Conservation (phyloP, 1,140 invertebrate genomes). For the Gryllus bimaculatus region DNA sequence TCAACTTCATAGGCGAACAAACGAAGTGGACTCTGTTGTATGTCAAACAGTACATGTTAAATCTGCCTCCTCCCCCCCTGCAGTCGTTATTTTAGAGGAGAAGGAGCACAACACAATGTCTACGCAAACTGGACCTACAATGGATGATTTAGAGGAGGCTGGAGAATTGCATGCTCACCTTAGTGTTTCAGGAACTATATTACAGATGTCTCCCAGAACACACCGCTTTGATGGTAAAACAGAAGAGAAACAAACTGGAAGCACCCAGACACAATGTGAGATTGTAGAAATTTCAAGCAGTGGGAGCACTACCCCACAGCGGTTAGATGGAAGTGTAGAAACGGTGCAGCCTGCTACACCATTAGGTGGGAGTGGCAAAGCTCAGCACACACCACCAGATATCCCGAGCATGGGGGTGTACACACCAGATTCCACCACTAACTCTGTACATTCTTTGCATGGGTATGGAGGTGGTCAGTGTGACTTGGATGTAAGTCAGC, state of each 20-base stretch:
- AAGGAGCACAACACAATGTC: slow-evolving; percentile 26
- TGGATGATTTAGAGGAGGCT: not conserved
- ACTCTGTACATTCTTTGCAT: slow-evolving; percentile 72
- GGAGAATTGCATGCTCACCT: not conserved
- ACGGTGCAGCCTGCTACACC: slow-evolving; percentile 26
- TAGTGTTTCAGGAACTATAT: not conserved
- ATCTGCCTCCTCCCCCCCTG: slow-evolving; percentile 21
- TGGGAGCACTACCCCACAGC: slow-evolving; percentile 23
- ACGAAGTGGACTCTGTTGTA: not conserved
- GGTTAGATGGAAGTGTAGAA: slow-evolving; percentile 25
- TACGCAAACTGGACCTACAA: slow-evolving; percentile 14
- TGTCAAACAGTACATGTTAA: not conserved
- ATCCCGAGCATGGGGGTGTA: slow-evolving; percentile 71
- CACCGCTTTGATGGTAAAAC: not conserved
- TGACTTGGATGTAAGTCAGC: slow-evolving; percentile 71
- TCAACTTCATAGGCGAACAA: not conserved
- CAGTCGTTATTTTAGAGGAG: slow-evolving; percentile 27
- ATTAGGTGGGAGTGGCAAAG: slow-evolving; percentile 31
- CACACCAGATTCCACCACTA: slow-evolving; percentile 73
- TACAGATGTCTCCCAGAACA: not conserved
- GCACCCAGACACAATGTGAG: slow-evolving; percentile 16
- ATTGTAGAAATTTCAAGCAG: slow-evolving; percentile 22
- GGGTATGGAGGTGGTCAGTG: slow-evolving; percentile 62
- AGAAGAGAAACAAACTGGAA: slow-evolving; percentile 13
- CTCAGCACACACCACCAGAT: slow-evolving; percentile 47